Percentiles rank a stretch among this genome's conserved stretches.
These are phyloP conservation scores for Biston betularia DNA, from an alignment of 2,888 invertebrate species.

Conservation along the genomic window DNA sequence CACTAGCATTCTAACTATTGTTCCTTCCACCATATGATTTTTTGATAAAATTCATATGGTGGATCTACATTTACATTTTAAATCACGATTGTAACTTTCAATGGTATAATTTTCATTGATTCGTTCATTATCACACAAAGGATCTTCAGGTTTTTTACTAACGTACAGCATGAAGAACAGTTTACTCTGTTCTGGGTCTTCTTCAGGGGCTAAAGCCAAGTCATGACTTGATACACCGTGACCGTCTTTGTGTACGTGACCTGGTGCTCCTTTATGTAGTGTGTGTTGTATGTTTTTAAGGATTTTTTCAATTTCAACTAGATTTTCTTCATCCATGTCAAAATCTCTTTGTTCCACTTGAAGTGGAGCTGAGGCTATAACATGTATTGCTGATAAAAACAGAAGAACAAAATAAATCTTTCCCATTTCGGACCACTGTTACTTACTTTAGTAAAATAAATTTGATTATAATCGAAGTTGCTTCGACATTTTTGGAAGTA, in stretches of 20 bases:
- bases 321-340: neutral
- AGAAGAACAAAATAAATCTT: constrained; percentile 5
- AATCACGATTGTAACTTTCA: constrained; percentile 4
- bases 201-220: neutral
- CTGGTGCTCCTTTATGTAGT: neutral
- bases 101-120: constrained; percentile 24
- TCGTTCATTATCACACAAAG: constrained; percentile 4
- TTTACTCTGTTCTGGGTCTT: neutral
- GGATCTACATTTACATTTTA: constrained; percentile 18
- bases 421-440: constrained; percentile 5
- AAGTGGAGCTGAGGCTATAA: constrained; percentile 3
- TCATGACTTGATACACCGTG: neutral
- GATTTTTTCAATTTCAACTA: constrained; percentile 11
- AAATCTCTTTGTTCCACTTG: neutral
- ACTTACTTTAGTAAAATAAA: neutral
- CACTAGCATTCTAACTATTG: no score
- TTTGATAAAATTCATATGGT: no score
- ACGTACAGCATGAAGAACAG: constrained; percentile 2
- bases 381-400: constrained; percentile 2
- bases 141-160: constrained; percentile 3
- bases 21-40: no score
- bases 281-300: neutral
- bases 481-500: neutral
- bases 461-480: constrained; percentile 1
- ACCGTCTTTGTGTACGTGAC: constrained; percentile 2